Evolutionary conservation across 2,888 invertebrate species (phyloP), one percentile per base, ranked within the genome.

Genomic region (Strigamia transsilvanica): DNA sequence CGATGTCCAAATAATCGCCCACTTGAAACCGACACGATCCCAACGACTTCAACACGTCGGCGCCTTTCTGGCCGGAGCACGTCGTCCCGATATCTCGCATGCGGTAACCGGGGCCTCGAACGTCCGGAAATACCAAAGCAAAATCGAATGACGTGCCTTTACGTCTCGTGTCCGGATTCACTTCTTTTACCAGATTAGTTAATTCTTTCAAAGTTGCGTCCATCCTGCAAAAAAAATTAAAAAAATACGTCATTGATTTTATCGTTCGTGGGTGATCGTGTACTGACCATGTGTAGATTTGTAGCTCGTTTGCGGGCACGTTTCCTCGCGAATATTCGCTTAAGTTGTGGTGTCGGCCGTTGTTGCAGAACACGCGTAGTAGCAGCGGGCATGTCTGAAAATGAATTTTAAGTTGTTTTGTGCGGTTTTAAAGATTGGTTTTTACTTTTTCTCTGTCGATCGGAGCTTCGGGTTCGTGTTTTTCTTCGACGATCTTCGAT

Each of bases 81-180:
- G 98, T 98, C 0, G 94, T 94, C 13, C 99, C 99, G 85, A 99
- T 96, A 87, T 98, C 97, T 83, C 97, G 91, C 92, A 96, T 93
- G 82, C 95, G 91, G 87, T 94, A 97, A n/a, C 94, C 92, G 7
- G 94, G 92, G 18, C 92, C 91, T 83, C 94, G 91, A 0, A 85
- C 84, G 83, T 89, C 89, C 3, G 90, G 89, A 83, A 86, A 89
- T 3, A 90, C 89, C n/a, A 98, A 91, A 2, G 97, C 94, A 90
- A 99, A 99, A 88, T 97, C 97, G 88, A 99, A 99, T 86, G 95
- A 96, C 4, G 99, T 99, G 77, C 99, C 99, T 87, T 97, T 96
- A 82, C 94, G 93, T 80, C 98, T 91, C 0, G 99, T 96, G 87
- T 99, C 99, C 7, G 97, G 96, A 88, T 99, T 99, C 0, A 99